A percentile compares a stretch with the other conserved stretches of the same genome.
phyloP scores from a whole-genome alignment of 2,888 invertebrate species.

The Melinaea marsaeus region DNA sequence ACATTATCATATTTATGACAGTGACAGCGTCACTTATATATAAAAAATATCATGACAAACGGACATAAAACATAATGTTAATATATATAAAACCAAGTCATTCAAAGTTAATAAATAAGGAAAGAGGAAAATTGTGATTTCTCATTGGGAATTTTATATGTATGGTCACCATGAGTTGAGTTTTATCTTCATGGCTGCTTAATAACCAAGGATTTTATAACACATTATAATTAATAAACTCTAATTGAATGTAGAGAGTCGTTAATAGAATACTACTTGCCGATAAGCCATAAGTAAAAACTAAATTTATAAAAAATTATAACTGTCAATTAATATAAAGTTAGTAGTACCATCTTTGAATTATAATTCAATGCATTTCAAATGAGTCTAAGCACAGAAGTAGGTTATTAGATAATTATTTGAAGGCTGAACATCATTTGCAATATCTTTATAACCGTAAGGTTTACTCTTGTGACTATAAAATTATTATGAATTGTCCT shows the following conservation, averaged over 20 bases:
- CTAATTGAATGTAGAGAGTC: too few relatives aligned
- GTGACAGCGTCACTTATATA: too few relatives aligned
- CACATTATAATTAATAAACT: neutral
- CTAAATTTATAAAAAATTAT: too few relatives aligned
- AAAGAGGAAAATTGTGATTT: constrained; percentile 19
- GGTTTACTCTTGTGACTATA: neutral
- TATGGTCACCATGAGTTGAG: neutral
- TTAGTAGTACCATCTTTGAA: too few relatives aligned
- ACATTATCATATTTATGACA: too few relatives aligned
- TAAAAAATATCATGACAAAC: too few relatives aligned
- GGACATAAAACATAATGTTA: neutral
- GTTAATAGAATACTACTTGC: too few relatives aligned
- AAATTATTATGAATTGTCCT: too few relatives aligned
- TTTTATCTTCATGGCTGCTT: neutral
- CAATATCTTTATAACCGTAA: constrained; percentile 13
- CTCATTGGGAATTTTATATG: constrained; percentile 12
- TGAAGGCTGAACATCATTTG: constrained; percentile 27
- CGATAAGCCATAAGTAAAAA: too few relatives aligned
- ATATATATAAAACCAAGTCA: neutral
- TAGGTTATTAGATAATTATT: constrained; percentile 32
- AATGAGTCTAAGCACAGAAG: constrained; percentile 26
- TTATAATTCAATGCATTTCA: constrained; percentile 7
- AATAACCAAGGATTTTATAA: neutral
- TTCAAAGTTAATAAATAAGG: constrained; percentile 6
- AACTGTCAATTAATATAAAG: too few relatives aligned